Evolutionary conservation across 2,888 invertebrate species (phyloP).

Genomic region (Gonocerus acuteangulatus): DNA sequence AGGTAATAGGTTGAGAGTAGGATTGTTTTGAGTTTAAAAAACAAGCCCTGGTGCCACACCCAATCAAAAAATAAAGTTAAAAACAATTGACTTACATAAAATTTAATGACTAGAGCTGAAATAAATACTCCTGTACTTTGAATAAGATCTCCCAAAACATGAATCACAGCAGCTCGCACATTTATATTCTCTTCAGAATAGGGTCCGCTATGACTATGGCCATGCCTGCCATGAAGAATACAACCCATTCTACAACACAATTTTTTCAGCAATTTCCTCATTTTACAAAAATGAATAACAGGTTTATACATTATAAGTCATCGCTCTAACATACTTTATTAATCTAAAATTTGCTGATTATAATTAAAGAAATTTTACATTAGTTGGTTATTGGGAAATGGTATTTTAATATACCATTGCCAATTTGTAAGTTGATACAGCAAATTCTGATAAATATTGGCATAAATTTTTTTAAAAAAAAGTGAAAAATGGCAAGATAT

Average conservation of each 20-base stretch:
- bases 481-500: no score
- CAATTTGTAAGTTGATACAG: no score
- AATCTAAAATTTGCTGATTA: no score
- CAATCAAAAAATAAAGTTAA: no score
- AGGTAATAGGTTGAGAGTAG: no score
- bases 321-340: neutral
- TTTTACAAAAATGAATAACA: neutral
- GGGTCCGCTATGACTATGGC: slow-evolving; percentile 40
- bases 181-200: slow-evolving; percentile 55
- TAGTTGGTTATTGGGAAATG: no score
- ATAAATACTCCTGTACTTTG: slow-evolving; percentile 82
- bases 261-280: neutral
- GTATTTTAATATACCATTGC: no score
- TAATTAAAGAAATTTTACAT: no score
- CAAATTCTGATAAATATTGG: no score
- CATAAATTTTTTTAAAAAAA: no score
- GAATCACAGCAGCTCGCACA: slow-evolving; percentile 77
- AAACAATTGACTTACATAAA: slow-evolving; percentile 62
- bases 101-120: slow-evolving; percentile 74
- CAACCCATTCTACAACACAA: slow-evolving; percentile 60
- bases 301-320: neutral
- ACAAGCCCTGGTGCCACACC: no score
- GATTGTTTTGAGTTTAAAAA: no score
- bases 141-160: slow-evolving; percentile 80
- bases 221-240: slow-evolving; percentile 60